Evolutionary conservation across 2,797 vertebrate species (phyloP).

Genomic region (Sebastiscus albofasciatus): DNA sequence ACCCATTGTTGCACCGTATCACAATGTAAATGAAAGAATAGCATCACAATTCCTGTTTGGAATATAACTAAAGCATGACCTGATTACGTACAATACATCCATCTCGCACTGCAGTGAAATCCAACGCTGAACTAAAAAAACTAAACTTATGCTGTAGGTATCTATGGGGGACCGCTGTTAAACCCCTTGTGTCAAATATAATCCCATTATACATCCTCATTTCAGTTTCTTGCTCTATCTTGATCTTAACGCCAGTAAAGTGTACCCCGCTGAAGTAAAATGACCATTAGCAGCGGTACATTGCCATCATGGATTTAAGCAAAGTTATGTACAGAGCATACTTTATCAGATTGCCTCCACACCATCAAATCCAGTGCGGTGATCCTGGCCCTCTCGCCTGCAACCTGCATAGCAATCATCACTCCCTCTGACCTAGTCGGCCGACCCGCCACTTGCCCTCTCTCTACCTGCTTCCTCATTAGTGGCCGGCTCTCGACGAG

Average conservation of each 20-base stretch:
- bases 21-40: neutral
- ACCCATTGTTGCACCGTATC: neutral
- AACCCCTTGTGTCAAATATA: neutral
- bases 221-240: neutral
- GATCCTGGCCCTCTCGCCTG: slow-evolving; percentile 61
- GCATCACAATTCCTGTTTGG: neutral
- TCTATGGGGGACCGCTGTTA: neutral
- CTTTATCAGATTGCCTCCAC: slow-evolving; percentile 69
- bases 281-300: slow-evolving; percentile 38
- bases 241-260: neutral
- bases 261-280: slow-evolving; percentile 33
- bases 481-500: slow-evolving; percentile 60
- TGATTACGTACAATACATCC: neutral
- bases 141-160: neutral
- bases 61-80: neutral
- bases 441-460: slow-evolving; percentile 63
- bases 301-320: slow-evolving; percentile 40
- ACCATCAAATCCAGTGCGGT: slow-evolving; percentile 57
- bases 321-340: slow-evolving; percentile 49
- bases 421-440: slow-evolving; percentile 54
- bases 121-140: neutral
- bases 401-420: slow-evolving; percentile 76
- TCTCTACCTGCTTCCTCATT: slow-evolving; percentile 74
- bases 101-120: neutral
- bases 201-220: neutral